Base-by-base conservation (phyloP, 1,140 invertebrate genomes). In the Rhagoletis pomonella region DNA sequence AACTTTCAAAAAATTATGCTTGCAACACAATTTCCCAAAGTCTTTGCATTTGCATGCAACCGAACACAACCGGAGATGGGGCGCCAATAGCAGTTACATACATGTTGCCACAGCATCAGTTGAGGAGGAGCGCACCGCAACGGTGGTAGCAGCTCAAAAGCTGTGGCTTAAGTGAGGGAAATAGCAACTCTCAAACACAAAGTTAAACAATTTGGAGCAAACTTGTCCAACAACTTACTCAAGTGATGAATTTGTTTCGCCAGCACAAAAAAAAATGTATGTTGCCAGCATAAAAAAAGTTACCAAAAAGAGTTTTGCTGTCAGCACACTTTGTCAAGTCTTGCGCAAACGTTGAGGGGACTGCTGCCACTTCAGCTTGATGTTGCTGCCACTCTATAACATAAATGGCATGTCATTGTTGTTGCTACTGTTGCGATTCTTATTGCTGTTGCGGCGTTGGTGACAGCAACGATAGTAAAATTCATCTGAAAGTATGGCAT, bases 201-300 rank as follows among this genome's bases (percentile, higher is more conserved):
- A 81, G 47, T 81, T 50, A 81, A 81, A 58, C 47, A 81, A 81
- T 81, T 81, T 81, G 47, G 47, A 50, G 29, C 44, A 81, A 81
- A 81, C 73, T 81, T 81, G 42, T 10, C 73, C 73, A 81, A 81
- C 73, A 81, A 58, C 44, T 81, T 81, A 81, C 73, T 29, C 73
- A 55, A 81, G 73, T 81, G 73, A 81, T 55, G 73, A 81, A 81
- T 55, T 81, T 81, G 73, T 81, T 81, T 81, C 73, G n/a, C 19
- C 17, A n/a, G 10, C 47, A 81, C 1, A 81, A 62, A 81, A 47
- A 9, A 65, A 4, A 29, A n/a, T n/a, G n/a, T n/a, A n/a, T n/a
- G n/a, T n/a, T n/a, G n/a, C n/a, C n/a, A n/a, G n/a, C n/a, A n/a
- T n/a, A n/a, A n/a, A n/a, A n/a, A 29, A 29, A 55, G n/a, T 0